Evolutionary conservation across 2,888 invertebrate species (phyloP).

Genomic region (Cantharis nigra): DNA sequence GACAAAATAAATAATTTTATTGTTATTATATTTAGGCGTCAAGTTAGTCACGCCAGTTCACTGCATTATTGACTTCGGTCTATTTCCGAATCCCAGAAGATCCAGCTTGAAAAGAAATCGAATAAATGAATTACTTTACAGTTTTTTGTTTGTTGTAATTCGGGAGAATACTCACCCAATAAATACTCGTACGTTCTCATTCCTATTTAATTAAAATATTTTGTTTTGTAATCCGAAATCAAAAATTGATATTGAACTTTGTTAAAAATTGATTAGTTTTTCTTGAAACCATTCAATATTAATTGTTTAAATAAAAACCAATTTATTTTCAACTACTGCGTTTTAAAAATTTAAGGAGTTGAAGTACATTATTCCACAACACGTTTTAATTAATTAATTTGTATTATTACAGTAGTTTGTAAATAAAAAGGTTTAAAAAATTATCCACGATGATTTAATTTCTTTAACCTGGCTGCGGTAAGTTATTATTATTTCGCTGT

Average conservation of each 20-base stretch:
- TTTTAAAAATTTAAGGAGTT: not conserved
- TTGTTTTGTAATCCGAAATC: not conserved
- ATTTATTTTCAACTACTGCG: not conserved
- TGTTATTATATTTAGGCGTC: not conserved
- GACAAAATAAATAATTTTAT: not conserved
- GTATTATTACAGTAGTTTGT: not conserved
- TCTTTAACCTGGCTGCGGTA: not conserved
- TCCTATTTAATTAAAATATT: not conserved
- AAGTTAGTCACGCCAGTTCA: not conserved
- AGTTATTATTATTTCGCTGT: not conserved
- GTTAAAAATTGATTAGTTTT: not conserved
- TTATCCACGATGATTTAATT: not conserved
- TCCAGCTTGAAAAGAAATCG: not conserved
- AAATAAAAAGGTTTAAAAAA: not conserved
- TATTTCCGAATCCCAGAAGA: not conserved
- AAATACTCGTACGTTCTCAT: not conserved
- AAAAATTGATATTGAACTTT: not conserved
- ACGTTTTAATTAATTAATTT: not conserved
- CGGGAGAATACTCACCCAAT: not conserved
- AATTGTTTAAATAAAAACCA: not conserved
- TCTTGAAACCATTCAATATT: not conserved
- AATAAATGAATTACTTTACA: not conserved
- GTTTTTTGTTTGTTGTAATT: not conserved
- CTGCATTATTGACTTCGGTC: not conserved
- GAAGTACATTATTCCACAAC: not conserved